Evolutionary conservation across 1,140 invertebrate genomes (phyloP).

Genomic region (Bombus consobrinus): DNA sequence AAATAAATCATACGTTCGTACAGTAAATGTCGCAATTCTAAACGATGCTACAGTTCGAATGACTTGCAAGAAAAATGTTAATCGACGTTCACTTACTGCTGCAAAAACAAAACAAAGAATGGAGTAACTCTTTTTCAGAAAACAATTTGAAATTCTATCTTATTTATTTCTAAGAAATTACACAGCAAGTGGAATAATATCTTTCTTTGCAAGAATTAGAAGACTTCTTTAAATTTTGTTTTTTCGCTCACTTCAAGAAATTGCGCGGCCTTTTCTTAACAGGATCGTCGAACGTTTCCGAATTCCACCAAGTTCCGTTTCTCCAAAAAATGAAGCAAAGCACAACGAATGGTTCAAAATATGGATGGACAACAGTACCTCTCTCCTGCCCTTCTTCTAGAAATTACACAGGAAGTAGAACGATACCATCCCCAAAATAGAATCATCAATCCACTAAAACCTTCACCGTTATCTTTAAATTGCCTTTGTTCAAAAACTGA

Average conservation of each 20-base stretch:
- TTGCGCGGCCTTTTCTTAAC: not conserved
- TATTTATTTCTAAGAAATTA: too few relatives aligned
- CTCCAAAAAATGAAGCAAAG: too few relatives aligned
- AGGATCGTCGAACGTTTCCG: too few relatives aligned
- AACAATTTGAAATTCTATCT: not conserved
- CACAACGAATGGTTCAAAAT: not conserved
- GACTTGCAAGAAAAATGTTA: not conserved
- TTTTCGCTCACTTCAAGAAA: not conserved
- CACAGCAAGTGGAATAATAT: too few relatives aligned
- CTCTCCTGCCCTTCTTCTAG: fast-evolving
- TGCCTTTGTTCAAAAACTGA: not conserved
- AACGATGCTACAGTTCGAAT: not conserved
- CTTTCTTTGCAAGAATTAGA: too few relatives aligned
- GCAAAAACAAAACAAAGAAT: not conserved
- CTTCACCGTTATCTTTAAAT: not conserved
- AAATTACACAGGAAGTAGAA: not conserved
- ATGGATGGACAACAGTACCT: not conserved
- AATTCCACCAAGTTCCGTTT: too few relatives aligned
- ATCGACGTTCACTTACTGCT: not conserved
- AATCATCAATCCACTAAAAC: not conserved
- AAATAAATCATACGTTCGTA: not conserved
- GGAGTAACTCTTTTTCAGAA: not conserved
- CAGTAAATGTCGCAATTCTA: not conserved
- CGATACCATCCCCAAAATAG: not conserved
- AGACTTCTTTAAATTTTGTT: not conserved